A percentile compares a stretch with the other conserved stretches of the same genome.
Evolutionary conservation across 37 sponge, comb jelly and placozoan species (phyloP).

Genomic region (Dysidea cf. avara): DNA sequence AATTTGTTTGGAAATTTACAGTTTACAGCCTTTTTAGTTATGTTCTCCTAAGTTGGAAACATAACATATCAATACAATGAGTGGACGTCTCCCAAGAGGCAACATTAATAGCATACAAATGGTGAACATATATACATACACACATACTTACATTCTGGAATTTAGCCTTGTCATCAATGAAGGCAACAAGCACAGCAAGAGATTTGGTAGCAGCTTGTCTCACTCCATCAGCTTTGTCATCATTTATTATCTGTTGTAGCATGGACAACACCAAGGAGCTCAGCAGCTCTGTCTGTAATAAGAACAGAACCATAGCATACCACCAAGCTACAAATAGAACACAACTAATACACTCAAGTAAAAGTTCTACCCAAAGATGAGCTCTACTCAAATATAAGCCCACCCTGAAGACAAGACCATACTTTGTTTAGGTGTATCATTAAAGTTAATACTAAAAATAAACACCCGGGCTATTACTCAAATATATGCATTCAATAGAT

Average conservation of each 20-base stretch:
- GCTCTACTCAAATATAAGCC: neutral
- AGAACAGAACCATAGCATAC: neutral
- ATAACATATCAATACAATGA: too few species aligned
- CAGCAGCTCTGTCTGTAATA: slow-evolving; percentile 65
- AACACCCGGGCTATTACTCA: too few species aligned
- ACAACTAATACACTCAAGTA: neutral
- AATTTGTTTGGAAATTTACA: too few species aligned
- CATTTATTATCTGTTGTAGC: slow-evolving; percentile 72
- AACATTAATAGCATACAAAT: too few species aligned
- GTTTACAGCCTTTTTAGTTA: too few species aligned
- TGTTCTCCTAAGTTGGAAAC: too few species aligned
- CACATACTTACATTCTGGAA: slow-evolving; percentile 59
- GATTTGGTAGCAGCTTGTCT: slow-evolving; percentile 63
- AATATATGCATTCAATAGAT: too few species aligned
- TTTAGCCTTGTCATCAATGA: slow-evolving; percentile 78
- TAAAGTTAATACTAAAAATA: too few species aligned
- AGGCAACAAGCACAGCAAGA: slow-evolving; percentile 72
- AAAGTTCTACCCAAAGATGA: neutral
- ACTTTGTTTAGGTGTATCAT: too few species aligned
- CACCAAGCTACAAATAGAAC: too few species aligned
- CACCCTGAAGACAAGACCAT: neutral
- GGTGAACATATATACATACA: too few species aligned
- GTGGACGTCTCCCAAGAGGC: too few species aligned
- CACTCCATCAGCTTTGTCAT: slow-evolving; percentile 80
- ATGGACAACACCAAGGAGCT: slow-evolving; percentile 86